Conservation (phyloP, 2,113 vertebrate species). For the Hippoglossus stenolepis region DNA sequence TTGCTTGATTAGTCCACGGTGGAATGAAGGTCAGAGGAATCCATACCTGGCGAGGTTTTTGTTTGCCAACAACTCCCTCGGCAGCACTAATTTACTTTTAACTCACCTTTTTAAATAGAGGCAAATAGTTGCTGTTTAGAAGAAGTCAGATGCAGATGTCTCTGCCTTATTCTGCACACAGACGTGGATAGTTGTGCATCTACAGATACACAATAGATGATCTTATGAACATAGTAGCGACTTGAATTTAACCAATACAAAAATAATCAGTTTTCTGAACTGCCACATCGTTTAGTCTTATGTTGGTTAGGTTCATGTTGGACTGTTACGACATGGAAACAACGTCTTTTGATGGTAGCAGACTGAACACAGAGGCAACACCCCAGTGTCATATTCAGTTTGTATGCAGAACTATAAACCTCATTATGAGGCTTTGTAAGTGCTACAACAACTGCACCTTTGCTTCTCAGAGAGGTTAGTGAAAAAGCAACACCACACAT, state of each 20-base stretch:
- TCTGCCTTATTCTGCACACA: not conserved
- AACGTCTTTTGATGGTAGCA: too few relatives aligned
- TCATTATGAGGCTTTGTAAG: too few relatives aligned
- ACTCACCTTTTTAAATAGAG: slow-evolving; percentile 35
- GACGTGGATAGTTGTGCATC: not conserved
- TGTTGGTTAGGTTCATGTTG: too few relatives aligned
- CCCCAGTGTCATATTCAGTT: too few relatives aligned
- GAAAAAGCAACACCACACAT: too few relatives aligned
- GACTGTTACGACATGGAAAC: too few relatives aligned
- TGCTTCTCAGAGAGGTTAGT: too few relatives aligned
- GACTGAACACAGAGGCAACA: too few relatives aligned
- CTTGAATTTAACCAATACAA: not conserved
- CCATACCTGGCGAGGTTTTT: slow-evolving; percentile 48
- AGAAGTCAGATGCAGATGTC: not conserved
- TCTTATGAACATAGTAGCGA: not conserved
- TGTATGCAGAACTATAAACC: too few relatives aligned
- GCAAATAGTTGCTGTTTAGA: not conserved
- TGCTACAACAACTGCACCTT: too few relatives aligned
- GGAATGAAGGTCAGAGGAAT: slow-evolving; percentile 65
- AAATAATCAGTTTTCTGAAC: not conserved
- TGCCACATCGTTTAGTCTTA: not conserved
- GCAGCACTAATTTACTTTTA: slow-evolving; percentile 46
- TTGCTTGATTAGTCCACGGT: slow-evolving; percentile 60
- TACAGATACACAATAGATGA: not conserved
- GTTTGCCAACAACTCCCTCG: slow-evolving; percentile 45